These are phyloP conservation scores for Nyctibius grandis DNA, from an alignment of 2,797 vertebrate species.

Conservation along the genomic window DNA sequence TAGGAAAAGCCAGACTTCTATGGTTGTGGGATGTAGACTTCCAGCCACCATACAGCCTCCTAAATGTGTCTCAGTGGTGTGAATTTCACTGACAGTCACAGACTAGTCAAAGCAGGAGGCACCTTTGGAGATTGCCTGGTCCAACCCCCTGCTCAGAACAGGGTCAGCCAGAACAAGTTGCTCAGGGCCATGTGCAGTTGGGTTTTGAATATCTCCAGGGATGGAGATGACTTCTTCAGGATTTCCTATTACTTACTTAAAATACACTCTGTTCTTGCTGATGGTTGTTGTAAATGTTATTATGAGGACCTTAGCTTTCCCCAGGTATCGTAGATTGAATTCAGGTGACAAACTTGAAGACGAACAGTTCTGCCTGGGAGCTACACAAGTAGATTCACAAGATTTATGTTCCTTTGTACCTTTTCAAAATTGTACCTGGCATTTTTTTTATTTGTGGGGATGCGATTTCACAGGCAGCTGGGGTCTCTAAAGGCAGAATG, in stretches of 20 bases:
- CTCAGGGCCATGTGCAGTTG: neutral
- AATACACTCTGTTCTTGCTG: neutral
- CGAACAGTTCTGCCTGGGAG: neutral
- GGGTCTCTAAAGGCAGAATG: neutral
- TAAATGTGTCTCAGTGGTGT: neutral
- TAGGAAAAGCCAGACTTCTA: accelerated
- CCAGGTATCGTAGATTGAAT: neutral
- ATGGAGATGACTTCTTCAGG: neutral
- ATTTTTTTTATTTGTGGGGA: neutral
- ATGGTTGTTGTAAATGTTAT: neutral
- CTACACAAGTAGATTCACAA: neutral
- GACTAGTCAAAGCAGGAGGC: neutral
- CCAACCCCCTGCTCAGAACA: neutral
- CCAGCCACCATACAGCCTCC: neutral
- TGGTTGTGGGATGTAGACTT: neutral
- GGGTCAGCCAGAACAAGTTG: neutral
- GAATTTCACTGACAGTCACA: neutral
- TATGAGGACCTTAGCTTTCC: neutral
- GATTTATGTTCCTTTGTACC: neutral
- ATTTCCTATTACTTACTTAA: neutral
- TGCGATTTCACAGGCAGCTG: neutral
- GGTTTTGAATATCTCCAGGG: neutral
- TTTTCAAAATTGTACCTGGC: neutral
- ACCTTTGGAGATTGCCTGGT: neutral
- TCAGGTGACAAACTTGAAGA: neutral